Percentiles rank a stretch among this genome's conserved stretches.
These are phyloP conservation scores for Teleopsis dalmanni DNA, from an alignment of 1,140 invertebrate genomes.

Conservation along the genomic window DNA sequence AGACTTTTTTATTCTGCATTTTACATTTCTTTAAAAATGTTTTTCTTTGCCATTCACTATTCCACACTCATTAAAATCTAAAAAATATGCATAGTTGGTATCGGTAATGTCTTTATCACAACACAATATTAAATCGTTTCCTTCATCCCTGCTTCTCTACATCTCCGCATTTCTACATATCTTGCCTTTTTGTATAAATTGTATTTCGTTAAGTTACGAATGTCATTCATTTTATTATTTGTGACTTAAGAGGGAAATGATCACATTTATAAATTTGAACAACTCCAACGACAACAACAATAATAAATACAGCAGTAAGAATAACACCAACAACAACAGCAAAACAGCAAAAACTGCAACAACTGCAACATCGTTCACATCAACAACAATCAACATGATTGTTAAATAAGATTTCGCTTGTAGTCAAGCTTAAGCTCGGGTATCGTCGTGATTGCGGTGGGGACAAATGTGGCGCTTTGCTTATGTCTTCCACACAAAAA, in stretches of 20 bases:
- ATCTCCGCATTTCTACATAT: not conserved
- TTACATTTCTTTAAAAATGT: too few relatives aligned
- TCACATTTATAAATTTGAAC: conserved; percentile 2
- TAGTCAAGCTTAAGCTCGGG: not conserved
- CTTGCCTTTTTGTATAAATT: not conserved
- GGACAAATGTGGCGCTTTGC: too few relatives aligned
- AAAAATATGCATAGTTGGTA: not conserved
- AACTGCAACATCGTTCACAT: too few relatives aligned
- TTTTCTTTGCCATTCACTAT: too few relatives aligned
- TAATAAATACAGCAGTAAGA: too few relatives aligned
- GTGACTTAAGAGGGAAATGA: conserved; percentile 10
- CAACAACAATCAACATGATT: too few relatives aligned
- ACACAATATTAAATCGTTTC: not conserved
- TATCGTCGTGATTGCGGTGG: not conserved
- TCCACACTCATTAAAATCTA: not conserved
- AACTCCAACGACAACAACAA: not conserved
- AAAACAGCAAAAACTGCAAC: too few relatives aligned
- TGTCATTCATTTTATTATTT: conserved; percentile 17
- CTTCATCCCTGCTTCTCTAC: not conserved
- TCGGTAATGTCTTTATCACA: conserved; percentile 12
- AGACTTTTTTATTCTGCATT: too few relatives aligned
- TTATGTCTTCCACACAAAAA: too few relatives aligned
- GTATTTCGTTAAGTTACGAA: conserved; percentile 14
- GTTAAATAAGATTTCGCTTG: too few relatives aligned
- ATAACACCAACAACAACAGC: too few relatives aligned